Percentiles rank a stretch among this genome's conserved stretches.
Conservation (phyloP, 2,888 invertebrate species). For the Pediacus dermestoides region DNA sequence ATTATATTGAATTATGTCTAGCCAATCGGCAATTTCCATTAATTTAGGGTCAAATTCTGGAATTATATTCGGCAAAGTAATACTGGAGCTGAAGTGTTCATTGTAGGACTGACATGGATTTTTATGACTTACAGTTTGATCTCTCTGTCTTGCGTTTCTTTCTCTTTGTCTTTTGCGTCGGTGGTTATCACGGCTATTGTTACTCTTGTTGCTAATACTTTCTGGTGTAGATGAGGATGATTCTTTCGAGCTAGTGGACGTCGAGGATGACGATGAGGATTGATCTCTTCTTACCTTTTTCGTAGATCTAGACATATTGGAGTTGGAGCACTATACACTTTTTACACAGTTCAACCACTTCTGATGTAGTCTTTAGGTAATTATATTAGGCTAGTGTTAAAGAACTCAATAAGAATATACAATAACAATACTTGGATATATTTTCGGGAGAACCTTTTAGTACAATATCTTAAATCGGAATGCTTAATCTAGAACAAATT, state of each 20-base stretch:
- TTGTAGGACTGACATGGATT: not conserved
- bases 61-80: conserved; percentile 11
- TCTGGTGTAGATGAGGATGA: too few relatives aligned
- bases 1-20: conserved; percentile 18
- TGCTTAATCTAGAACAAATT: too few relatives aligned
- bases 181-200: too few relatives aligned
- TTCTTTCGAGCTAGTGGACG: not conserved
- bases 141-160: not conserved
- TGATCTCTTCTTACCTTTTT: not conserved
- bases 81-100: not conserved
- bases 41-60: conserved; percentile 16
- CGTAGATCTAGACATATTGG: too few relatives aligned
- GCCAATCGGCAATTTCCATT: conserved; percentile 15
- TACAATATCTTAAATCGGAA: too few relatives aligned
- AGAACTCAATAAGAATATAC: too few relatives aligned
- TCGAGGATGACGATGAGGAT: not conserved
- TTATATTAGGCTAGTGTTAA: too few relatives aligned
- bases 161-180: not conserved
- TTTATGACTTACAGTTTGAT: not conserved
- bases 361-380: conserved; percentile 6
- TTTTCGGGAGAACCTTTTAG: too few relatives aligned
- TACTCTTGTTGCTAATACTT: not conserved
- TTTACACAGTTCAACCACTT: conserved; percentile 1
- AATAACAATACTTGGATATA: too few relatives aligned
- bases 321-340: conserved; percentile 1